These are phyloP conservation scores for Liopterus haemorrhoidalis DNA, from an alignment of 2,888 invertebrate genomes.

Conservation along the genomic window DNA sequence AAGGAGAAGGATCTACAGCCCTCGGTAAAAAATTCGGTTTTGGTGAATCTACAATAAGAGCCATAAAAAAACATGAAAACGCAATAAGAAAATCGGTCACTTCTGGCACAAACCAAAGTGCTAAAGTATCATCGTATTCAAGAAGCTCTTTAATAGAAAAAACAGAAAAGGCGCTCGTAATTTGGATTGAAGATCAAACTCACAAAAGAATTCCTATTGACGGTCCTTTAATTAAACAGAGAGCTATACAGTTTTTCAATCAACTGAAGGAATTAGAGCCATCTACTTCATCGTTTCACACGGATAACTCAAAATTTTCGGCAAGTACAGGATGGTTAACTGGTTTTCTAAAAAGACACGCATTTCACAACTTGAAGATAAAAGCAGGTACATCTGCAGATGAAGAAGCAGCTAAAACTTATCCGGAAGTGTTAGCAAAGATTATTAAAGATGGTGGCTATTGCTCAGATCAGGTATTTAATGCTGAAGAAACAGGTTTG, in stretches of 20 bases:
- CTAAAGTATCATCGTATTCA: conserved; percentile 22
- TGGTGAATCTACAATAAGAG: conserved; percentile 27
- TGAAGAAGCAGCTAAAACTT: conserved; percentile 21
- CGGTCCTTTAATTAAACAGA: conserved; percentile 26
- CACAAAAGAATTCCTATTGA: conserved; percentile 28
- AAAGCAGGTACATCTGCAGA: conserved; percentile 30
- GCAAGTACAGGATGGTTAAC: conserved; percentile 30
- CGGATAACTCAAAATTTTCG: conserved; percentile 16
- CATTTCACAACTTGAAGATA: conserved; percentile 32
- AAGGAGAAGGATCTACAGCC: conserved; percentile 25
- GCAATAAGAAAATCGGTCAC: conserved; percentile 26
- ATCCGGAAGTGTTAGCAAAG: conserved; percentile 19
- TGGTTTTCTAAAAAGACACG: conserved; percentile 29
- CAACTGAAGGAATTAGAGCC: conserved; percentile 25
- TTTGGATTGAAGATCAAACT: conserved; percentile 29
- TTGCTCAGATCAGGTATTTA: conserved; percentile 34
- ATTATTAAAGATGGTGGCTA: conserved; percentile 24
- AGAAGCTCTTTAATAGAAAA: conserved; percentile 27
- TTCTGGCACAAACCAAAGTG: conserved; percentile 22
- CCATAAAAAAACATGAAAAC: conserved; percentile 20
- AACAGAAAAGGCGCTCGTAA: conserved; percentile 29
- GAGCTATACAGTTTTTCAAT: conserved; percentile 28
- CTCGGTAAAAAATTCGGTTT: conserved; percentile 26
- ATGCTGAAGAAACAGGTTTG: conserved; percentile 34
- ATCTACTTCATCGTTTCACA: conserved; percentile 18